Conservation (phyloP, 2,113 vertebrate species). For the Sus scrofa region T2T-Sscrofa CM000812.6:169279501-169280000, state of each 20-base stretch:
- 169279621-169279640: neutral
- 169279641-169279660: neutral
- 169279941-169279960: conserved; percentile 88
- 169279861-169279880: neutral
- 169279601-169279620: neutral
- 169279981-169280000: conserved; percentile 85
- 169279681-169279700: neutral
- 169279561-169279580: neutral
- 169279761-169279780: neutral
- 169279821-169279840: neutral
- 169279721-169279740: neutral
- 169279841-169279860: neutral
- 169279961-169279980: conserved; percentile 89
- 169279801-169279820: neutral
- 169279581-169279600: neutral
- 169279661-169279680: neutral
- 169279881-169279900: conserved; percentile 82
- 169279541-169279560: neutral
- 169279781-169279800: neutral
- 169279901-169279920: conserved; percentile 89
- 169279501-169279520: neutral
- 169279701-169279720: neutral
- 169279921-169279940: conserved; percentile 88
- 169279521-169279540: too few relatives aligned
- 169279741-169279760: too few relatives aligned